phyloP scores from a whole-genome alignment of 2,113 vertebrate species.

The Xenopus tropicalis region UCB_Xtro_10.0 CM004443.2:182813001-182813500 shows the following conservation, averaged over 20 bases:
- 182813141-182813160: conserved; percentile 93
- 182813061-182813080: conserved; percentile 94
- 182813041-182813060: conserved; percentile 95
- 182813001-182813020: conserved; percentile 94
- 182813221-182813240: conserved; percentile 93
- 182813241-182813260: conserved; percentile 98
- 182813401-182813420: conserved; percentile 90
- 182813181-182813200: conserved; percentile 93
- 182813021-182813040: conserved; percentile 89
- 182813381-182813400: conserved; percentile 89
- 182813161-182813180: conserved; percentile 96
- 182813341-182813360: conserved; percentile 95
- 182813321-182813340: conserved; percentile 90
- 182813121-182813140: conserved; percentile 96
- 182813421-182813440: conserved; percentile 94
- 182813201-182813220: conserved; percentile 91
- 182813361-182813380: conserved; percentile 94
- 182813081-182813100: conserved; percentile 96
- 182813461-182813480: conserved; percentile 92
- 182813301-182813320: conserved; percentile 98
- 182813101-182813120: conserved; percentile 85
- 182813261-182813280: conserved; percentile 86
- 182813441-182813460: conserved; percentile 88
- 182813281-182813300: conserved; percentile 92
- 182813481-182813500: conserved; percentile 92